phyloP scores from a whole-genome alignment of 1,140 invertebrate species.

The Drosophila guanche region DNA sequence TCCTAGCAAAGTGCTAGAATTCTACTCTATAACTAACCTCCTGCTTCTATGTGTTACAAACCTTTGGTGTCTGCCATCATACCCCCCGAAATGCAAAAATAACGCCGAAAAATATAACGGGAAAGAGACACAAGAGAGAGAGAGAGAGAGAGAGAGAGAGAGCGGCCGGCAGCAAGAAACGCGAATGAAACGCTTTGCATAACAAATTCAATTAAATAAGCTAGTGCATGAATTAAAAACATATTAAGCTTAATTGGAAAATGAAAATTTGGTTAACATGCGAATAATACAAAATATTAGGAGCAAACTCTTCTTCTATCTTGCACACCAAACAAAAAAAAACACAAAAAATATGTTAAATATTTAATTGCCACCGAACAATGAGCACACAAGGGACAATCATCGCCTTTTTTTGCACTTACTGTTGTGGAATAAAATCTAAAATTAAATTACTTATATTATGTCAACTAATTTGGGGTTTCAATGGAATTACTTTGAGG shows the following conservation, averaged over 20 bases:
- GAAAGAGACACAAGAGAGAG: neutral
- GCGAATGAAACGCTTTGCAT: conserved; percentile 50
- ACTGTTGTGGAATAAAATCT: neutral
- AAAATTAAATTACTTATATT: conserved; percentile 7
- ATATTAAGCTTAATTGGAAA: conserved; percentile 65
- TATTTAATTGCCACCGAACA: conserved; percentile 42
- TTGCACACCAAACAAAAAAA: neutral
- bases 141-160: neutral
- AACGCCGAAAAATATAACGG: too few species aligned
- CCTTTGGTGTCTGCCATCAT: too few species aligned
- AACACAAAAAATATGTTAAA: conserved; percentile 26
- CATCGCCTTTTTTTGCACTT: too few species aligned
- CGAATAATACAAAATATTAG: conserved; percentile 14
- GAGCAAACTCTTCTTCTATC: neutral
- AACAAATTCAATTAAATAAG: conserved; percentile 68
- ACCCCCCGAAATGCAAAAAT: too few species aligned
- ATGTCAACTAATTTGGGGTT: conserved; percentile 14
- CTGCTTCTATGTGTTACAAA: too few species aligned
- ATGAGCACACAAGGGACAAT: neutral
- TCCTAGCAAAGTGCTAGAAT: too few species aligned
- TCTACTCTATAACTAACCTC: too few species aligned
- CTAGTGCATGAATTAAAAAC: conserved; percentile 55
- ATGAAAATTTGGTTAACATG: conserved; percentile 58
- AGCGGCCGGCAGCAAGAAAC: conserved; percentile 1
- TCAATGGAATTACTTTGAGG: neutral